Evolutionary conservation across 2,797 vertebrate genomes (phyloP).

Genomic region (Leptoclinus maculatus): DNA sequence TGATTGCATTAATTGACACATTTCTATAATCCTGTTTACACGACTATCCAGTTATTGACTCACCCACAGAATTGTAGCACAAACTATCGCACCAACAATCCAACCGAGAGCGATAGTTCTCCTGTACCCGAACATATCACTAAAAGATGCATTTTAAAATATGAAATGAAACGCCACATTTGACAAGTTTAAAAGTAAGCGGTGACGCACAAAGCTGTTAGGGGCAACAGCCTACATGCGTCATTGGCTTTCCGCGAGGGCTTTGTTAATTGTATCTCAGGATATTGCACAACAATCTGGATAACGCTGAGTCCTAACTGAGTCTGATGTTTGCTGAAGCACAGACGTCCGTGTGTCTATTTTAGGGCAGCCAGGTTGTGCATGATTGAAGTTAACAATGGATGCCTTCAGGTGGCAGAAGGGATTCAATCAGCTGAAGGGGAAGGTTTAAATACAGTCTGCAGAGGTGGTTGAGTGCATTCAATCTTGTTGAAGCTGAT

Average conservation of each 20-base stretch:
- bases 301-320: not conserved
- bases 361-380: not conserved
- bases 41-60: slow-evolving; percentile 12
- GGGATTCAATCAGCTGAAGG: slow-evolving; percentile 14
- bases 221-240: not conserved
- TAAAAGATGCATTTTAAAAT: not conserved
- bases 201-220: not conserved
- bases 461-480: not conserved
- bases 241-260: not conserved
- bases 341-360: not conserved
- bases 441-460: not conserved
- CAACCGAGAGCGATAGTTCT: not conserved
- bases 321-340: not conserved
- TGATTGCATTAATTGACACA: slow-evolving; percentile 15
- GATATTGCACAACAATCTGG: not conserved
- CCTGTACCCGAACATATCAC: not conserved
- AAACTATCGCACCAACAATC: not conserved
- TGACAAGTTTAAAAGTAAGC: slow-evolving; percentile 6
- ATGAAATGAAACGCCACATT: not conserved
- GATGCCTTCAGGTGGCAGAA: slow-evolving; percentile 16
- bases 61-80: not conserved
- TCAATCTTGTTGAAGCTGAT: not conserved
- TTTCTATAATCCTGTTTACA: slow-evolving; percentile 31
- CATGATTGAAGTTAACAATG: slow-evolving; percentile 21
- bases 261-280: not conserved